Percentiles rank a stretch among this genome's conserved stretches.
Conservation (phyloP, 1,140 invertebrate species). For the Drosophila mojavensis region DNA sequence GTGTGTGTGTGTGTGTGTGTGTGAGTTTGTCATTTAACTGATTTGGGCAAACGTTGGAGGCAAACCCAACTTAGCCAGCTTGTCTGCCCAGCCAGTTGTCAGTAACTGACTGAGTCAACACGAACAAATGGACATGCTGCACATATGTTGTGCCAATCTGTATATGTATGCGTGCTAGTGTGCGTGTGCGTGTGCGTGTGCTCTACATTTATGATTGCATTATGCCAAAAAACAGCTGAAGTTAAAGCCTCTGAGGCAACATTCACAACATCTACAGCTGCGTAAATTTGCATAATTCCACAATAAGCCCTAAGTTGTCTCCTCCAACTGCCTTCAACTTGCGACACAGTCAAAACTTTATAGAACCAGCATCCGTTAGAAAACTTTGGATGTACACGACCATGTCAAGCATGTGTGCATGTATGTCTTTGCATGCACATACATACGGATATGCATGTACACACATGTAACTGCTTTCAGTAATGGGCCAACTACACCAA, state of each 20-base stretch:
- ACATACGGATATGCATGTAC: too few relatives aligned
- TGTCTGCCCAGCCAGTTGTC: constrained; percentile 25
- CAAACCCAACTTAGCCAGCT: constrained; percentile 24
- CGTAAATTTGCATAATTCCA: constrained; percentile 71
- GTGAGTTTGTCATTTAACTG: constrained; percentile 60
- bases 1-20: constrained; percentile 30
- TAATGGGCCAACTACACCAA: too few relatives aligned
- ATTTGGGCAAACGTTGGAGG: constrained; percentile 38
- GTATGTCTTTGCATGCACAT: neutral
- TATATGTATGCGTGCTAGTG: neutral
- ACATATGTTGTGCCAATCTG: constrained; percentile 30
- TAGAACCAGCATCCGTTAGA: neutral
- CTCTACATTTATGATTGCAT: constrained; percentile 67
- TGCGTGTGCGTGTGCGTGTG: constrained; percentile 24
- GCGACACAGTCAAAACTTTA: constrained; percentile 26
- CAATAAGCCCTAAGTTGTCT: constrained; percentile 56
- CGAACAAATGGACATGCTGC: constrained; percentile 53
- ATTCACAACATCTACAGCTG: constrained; percentile 49
- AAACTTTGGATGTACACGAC: neutral
- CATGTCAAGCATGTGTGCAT: neutral
- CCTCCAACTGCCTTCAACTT: constrained; percentile 17
- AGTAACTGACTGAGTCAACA: constrained; percentile 39
- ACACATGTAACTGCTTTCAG: too few relatives aligned
- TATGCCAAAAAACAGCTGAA: constrained; percentile 63
- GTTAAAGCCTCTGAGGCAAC: constrained; percentile 46